Conservation (phyloP, 1,140 invertebrate genomes). For the Heliothis subflexa region DNA sequence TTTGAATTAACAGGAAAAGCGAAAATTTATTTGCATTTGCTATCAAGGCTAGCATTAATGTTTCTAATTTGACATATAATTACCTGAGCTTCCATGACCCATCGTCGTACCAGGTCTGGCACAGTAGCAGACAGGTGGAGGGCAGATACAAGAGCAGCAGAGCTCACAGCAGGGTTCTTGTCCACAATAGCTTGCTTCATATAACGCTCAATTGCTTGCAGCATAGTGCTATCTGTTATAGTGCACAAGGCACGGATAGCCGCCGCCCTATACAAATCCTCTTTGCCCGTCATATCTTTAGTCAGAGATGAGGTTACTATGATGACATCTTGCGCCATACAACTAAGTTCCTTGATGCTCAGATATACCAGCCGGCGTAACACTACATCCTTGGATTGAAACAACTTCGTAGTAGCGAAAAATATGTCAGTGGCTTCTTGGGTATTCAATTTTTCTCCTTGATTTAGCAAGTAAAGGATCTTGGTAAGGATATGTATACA, state of each 20-base stretch:
- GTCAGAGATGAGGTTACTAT: constrained; percentile 99
- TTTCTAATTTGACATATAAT: background rate
- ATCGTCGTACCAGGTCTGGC: constrained; percentile 96
- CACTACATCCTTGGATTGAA: constrained; percentile 98
- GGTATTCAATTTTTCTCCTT: constrained; percentile 93
- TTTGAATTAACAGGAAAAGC: no score
- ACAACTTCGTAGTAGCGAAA: constrained; percentile 99
- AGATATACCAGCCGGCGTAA: constrained; percentile 97
- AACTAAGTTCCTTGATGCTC: constrained; percentile 98
- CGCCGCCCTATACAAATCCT: constrained; percentile 97
- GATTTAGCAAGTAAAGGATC: constrained; percentile 97
- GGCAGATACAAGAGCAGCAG: constrained; percentile 97
- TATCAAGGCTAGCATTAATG: no score
- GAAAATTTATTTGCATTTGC: no score
- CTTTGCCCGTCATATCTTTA: constrained; percentile 99
- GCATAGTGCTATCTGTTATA: constrained; percentile 98
- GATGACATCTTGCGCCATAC: constrained; percentile 99
- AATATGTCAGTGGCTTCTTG: constrained; percentile 99
- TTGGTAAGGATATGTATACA: constrained; percentile 98
- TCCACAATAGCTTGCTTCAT: constrained; percentile 99
- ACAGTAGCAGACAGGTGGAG: constrained; percentile 93
- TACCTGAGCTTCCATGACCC: constrained; percentile 99
- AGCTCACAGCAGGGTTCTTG: constrained; percentile 96
- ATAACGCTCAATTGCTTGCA: constrained; percentile 98
- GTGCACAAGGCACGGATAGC: constrained; percentile 98